These are phyloP conservation scores for Rhinoraja longicauda DNA, from an alignment of 2,797 vertebrate species.

Conservation along the genomic window DNA sequence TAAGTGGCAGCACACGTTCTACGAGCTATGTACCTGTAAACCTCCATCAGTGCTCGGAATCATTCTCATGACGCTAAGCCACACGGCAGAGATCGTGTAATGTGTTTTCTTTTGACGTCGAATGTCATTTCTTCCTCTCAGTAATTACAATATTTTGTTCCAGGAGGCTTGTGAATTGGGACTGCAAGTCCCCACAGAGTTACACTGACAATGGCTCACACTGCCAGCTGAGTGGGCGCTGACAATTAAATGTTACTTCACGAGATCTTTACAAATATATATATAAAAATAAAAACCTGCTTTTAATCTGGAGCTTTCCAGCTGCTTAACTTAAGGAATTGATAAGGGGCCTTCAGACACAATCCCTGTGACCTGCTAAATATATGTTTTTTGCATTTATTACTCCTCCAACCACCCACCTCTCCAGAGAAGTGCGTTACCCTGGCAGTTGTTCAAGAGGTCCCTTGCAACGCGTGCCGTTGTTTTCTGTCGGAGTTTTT, in stretches of 20 bases:
- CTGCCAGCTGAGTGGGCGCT: conserved; percentile 5
- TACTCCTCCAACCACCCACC: neutral
- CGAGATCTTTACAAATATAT: neutral
- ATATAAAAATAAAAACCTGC: neutral
- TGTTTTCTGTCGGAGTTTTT: no score
- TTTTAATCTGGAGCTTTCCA: neutral
- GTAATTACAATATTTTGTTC: conserved; percentile 6
- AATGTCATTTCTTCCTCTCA: conserved; percentile 4
- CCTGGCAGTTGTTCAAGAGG: neutral
- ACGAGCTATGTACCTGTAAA: neutral
- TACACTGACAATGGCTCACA: neutral
- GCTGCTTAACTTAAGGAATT: neutral
- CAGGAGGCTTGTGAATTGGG: neutral
- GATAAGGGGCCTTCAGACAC: neutral
- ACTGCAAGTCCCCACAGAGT: neutral
- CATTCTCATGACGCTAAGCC: neutral
- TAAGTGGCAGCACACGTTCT: neutral
- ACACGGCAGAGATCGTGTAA: neutral
- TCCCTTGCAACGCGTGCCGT: neutral
- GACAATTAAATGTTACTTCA: conserved; percentile 8
- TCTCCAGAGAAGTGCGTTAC: neutral
- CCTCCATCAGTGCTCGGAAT: neutral
- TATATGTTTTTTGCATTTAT: neutral
- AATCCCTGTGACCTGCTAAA: neutral
- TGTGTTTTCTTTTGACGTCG: no score